phyloP scores from a whole-genome alignment of 2,113 vertebrate genomes.

The Maccullochella peelii region DNA sequence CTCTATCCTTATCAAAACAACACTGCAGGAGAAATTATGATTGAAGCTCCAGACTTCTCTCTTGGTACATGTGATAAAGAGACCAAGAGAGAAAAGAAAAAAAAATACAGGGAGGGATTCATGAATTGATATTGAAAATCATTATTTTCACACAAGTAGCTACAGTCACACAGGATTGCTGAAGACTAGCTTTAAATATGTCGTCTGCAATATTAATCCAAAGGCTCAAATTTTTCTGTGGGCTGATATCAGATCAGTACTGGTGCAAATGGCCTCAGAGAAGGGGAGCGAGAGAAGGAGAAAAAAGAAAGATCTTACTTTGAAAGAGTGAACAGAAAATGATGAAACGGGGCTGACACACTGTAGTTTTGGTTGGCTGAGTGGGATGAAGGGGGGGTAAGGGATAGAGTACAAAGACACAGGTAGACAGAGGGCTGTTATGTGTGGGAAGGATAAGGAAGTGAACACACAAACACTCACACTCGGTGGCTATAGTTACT shows the following conservation, averaged over 20 bases:
- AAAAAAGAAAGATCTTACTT: constrained; percentile 42
- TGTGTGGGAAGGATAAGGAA: constrained; percentile 49
- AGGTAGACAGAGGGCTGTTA: constrained; percentile 55
- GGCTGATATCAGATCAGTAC: constrained; percentile 40
- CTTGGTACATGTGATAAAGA: constrained; percentile 44
- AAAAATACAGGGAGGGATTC: constrained; percentile 16
- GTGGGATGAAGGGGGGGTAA: constrained; percentile 70
- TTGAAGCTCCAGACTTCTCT: constrained; percentile 30
- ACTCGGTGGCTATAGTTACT: neutral
- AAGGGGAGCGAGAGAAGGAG: constrained; percentile 1
- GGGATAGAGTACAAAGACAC: constrained; percentile 65
- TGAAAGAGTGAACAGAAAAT: constrained; percentile 71
- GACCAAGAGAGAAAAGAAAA: constrained; percentile 6
- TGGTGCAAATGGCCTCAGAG: constrained; percentile 38
- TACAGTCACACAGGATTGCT: constrained; percentile 23
- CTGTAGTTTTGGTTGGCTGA: constrained; percentile 78
- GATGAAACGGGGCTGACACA: constrained; percentile 78
- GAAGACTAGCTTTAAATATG: constrained; percentile 41
- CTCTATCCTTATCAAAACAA: constrained; percentile 54
- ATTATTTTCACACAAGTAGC: constrained; percentile 49
- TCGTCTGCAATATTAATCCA: constrained; percentile 52
- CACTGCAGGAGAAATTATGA: constrained; percentile 29
- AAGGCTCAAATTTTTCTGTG: constrained; percentile 36
- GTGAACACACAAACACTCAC: constrained; percentile 27
- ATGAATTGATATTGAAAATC: constrained; percentile 34